phyloP scores from a whole-genome alignment of 2,888 invertebrate genomes.

The Helleia helle region DNA sequence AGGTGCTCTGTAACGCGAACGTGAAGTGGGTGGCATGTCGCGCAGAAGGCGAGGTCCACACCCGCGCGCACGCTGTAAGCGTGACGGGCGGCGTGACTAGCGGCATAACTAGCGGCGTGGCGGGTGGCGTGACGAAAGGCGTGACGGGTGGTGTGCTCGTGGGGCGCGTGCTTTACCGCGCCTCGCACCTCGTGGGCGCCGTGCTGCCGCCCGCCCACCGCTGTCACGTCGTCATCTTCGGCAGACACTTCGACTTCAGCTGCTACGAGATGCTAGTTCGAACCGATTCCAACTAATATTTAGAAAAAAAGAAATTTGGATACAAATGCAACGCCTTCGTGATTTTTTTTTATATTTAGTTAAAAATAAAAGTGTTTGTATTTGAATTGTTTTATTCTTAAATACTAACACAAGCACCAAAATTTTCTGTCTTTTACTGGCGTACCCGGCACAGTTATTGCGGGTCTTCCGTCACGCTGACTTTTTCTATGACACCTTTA shows the following conservation, averaged over 20 bases:
- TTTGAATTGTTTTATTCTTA: no score
- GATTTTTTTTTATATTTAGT: no score
- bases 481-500: conserved; percentile 52
- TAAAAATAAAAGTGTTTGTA: no score
- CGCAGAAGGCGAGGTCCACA: conserved; percentile 34
- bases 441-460: no score
- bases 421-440: no score
- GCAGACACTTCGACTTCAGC: conserved; percentile 54
- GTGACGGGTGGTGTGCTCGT: conserved; percentile 34
- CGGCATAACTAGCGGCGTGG: no score
- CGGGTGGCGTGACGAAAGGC: no score
- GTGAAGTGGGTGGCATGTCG: conserved; percentile 31
- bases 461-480: conserved; percentile 24
- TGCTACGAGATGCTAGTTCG: conserved; percentile 53
- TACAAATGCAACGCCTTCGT: no score
- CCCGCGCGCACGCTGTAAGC: conserved; percentile 35
- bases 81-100: conserved; percentile 34
- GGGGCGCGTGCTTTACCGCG: conserved; percentile 43
- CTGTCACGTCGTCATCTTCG: conserved; percentile 54
- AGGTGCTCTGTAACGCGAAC: conserved; percentile 59
- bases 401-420: no score
- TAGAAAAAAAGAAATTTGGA: no score
- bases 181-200: conserved; percentile 39
- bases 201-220: conserved; percentile 41
- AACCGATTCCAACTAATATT: no score